A percentile compares a stretch with the other conserved stretches of the same genome.
These are phyloP conservation scores for Rhopilema esculentum DNA, from an alignment of 30 jellyfish, hydroid and myxozoan genomes.

Conservation along the genomic window DNA sequence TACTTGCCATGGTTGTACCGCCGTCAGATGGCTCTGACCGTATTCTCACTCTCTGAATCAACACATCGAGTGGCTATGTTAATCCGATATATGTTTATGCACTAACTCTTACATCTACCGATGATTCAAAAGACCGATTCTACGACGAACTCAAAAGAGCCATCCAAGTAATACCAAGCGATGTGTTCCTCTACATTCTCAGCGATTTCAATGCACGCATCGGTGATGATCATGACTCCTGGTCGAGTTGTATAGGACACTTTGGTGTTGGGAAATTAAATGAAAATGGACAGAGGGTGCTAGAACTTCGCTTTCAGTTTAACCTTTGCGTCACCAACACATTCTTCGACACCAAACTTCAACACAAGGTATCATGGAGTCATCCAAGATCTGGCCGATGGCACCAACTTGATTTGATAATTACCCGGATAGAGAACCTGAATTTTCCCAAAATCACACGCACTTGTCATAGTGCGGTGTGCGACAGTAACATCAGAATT, in stretches of 20 bases:
- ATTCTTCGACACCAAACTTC: slow-evolving; percentile 49
- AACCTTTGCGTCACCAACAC: slow-evolving; percentile 49
- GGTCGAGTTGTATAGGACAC: slow-evolving; percentile 53
- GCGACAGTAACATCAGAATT: slow-evolving; percentile 33
- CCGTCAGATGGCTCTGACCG: slow-evolving; percentile 15
- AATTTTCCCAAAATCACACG: slow-evolving; percentile 1
- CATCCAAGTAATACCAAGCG: slow-evolving; percentile 9
- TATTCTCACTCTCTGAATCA: not conserved
- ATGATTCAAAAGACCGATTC: slow-evolving; percentile 42
- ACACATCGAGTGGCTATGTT: slow-evolving; percentile 12
- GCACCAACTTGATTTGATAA: slow-evolving; percentile 52
- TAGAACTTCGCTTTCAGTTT: slow-evolving; percentile 27
- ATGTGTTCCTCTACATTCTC: slow-evolving; percentile 15
- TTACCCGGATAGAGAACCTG: not conserved
- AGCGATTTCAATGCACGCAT: slow-evolving; percentile 65
- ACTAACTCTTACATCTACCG: slow-evolving; percentile 31
- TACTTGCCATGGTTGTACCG: not conserved
- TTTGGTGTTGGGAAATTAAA: slow-evolving; percentile 48
- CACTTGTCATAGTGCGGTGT: slow-evolving; percentile 53
- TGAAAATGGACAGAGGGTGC: slow-evolving; percentile 55
- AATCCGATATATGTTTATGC: slow-evolving; percentile 47
- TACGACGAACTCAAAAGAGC: slow-evolving; percentile 16
- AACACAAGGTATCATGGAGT: slow-evolving; percentile 48
- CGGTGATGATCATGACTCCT: slow-evolving; percentile 46
- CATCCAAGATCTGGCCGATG: slow-evolving; percentile 54